Percentiles rank a stretch among this genome's conserved stretches.
phyloP scores from a whole-genome alignment of 2,113 vertebrate genomes.

The Calonectris borealis region DNA sequence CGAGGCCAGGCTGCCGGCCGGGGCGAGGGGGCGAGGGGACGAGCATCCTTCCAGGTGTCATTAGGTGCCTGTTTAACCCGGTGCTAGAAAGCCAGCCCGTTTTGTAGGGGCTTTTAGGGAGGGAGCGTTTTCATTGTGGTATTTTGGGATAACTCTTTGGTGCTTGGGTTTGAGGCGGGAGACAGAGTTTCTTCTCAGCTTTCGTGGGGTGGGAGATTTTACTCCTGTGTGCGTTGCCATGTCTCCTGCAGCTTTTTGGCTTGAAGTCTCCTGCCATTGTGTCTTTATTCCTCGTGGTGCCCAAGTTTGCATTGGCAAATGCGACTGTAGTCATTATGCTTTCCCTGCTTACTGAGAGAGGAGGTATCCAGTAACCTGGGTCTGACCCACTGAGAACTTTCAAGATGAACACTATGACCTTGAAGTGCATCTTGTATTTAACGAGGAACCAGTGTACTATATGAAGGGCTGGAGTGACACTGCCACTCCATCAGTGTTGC shows the following conservation, averaged over 20 bases:
- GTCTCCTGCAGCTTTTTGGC: background rate
- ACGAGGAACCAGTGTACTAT: background rate
- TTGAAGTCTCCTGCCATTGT: background rate
- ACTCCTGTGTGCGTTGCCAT: background rate
- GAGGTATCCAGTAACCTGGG: background rate
- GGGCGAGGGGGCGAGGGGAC: background rate
- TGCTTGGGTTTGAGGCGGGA: background rate
- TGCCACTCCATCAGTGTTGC: background rate
- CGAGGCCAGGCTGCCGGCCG: no score
- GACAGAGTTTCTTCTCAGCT: background rate
- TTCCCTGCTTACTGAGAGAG: background rate
- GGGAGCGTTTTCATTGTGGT: background rate
- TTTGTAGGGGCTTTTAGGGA: background rate
- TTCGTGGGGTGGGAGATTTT: fast-evolving
- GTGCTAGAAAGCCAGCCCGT: fast-evolving
- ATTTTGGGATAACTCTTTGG: background rate
- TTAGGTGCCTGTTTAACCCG: fast-evolving
- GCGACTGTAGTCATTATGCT: background rate
- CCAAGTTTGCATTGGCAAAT: background rate
- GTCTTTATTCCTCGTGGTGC: background rate
- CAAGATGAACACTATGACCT: conserved; percentile 3
- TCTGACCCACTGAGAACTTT: background rate
- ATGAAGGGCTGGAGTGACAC: background rate
- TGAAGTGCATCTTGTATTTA: background rate
- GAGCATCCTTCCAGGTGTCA: background rate